A percentile compares a stretch with the other conserved stretches of the same genome.
These are phyloP conservation scores for Apodemus agrarius DNA, from an alignment of 2,797 vertebrate species.

Conservation along the genomic window DNA sequence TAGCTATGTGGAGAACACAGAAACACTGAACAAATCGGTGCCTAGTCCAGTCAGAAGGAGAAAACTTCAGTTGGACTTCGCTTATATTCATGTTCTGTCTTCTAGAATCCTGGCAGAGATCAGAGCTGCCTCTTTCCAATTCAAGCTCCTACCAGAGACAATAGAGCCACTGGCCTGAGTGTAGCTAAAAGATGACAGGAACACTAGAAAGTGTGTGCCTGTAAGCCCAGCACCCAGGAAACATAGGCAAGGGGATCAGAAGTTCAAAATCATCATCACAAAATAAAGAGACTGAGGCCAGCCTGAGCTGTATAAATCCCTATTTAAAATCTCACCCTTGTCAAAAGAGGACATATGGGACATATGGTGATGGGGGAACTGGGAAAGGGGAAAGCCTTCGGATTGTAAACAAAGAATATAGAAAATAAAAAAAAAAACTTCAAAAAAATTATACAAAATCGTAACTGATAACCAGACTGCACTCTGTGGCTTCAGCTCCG, in stretches of 20 bases:
- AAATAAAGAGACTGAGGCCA: not conserved
- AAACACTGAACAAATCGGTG: conserved; percentile 63
- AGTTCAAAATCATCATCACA: not conserved
- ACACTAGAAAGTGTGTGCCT: not conserved
- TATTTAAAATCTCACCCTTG: not conserved
- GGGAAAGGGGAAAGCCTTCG: no score
- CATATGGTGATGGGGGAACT: no score
- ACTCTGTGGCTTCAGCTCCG: conserved; percentile 79
- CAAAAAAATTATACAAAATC: not conserved
- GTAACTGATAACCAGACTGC: conserved; percentile 85
- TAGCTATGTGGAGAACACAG: conserved; percentile 52
- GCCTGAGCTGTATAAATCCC: not conserved
- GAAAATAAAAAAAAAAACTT: no score
- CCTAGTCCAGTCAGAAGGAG: conserved; percentile 71
- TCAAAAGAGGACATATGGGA: no score
- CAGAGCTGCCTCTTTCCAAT: conserved; percentile 82
- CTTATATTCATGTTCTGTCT: conserved; percentile 83
- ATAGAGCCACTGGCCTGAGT: conserved; percentile 82
- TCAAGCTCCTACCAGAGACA: conserved; percentile 88
- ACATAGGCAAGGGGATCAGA: not conserved
- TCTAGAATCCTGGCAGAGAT: conserved; percentile 88
- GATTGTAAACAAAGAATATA: no score
- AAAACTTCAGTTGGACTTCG: conserved; percentile 87
- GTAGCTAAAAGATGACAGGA: conserved; percentile 83
- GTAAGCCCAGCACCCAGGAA: not conserved